These are phyloP conservation scores for Strigamia transsilvanica DNA, from an alignment of 2,888 invertebrate genomes.

Conservation along the genomic window DNA sequence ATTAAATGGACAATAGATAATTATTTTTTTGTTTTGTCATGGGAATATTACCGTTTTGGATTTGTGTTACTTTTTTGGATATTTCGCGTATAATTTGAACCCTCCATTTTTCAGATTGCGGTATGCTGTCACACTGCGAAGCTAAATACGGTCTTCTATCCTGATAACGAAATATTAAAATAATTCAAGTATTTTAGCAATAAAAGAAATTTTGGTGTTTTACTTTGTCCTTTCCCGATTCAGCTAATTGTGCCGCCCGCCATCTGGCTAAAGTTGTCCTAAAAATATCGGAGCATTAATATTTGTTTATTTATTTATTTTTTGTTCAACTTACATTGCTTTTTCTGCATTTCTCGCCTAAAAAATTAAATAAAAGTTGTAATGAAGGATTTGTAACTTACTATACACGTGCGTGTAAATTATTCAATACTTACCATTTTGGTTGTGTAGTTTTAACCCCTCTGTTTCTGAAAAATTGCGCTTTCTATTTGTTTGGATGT, in stretches of 20 bases:
- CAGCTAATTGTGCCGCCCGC: conserved; percentile 95
- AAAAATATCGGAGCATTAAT: conserved; percentile 57
- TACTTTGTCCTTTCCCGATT: conserved; percentile 65
- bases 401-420: neutral
- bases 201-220: neutral
- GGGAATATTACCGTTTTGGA: conserved; percentile 82
- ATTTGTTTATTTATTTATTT: conserved; percentile 14
- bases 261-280: conserved; percentile 98
- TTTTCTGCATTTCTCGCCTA: conserved; percentile 97
- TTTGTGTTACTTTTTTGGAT: conserved; percentile 97
- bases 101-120: conserved; percentile 95
- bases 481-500: neutral
- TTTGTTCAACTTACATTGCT: conserved; percentile 86
- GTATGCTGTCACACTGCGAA: conserved; percentile 90
- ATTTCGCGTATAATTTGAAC: conserved; percentile 97
- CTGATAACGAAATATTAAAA: conserved; percentile 66
- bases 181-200: neutral
- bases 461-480: neutral
- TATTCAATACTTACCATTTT: neutral
- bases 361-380: conserved; percentile 54
- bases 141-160: conserved; percentile 93
- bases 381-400: neutral
- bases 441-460: neutral
- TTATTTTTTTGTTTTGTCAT: neutral
- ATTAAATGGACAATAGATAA: neutral